A percentile compares a stretch with the other conserved stretches of the same genome.
Conservation (phyloP, 2,797 vertebrate genomes). For the Aulostomus chinensis region DNA sequence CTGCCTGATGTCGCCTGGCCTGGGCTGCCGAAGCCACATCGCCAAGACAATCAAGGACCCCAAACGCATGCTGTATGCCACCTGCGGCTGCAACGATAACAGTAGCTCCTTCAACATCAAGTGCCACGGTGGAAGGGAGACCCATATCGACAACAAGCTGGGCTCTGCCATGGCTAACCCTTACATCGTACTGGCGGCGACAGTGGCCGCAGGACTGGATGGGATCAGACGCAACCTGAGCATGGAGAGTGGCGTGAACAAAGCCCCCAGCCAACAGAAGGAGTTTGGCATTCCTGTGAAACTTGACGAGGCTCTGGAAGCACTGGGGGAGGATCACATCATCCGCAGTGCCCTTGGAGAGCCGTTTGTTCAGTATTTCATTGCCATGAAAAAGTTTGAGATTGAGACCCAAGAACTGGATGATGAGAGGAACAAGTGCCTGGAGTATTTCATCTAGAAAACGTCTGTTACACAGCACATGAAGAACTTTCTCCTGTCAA, state of each 20-base stretch:
- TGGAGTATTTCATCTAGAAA: conserved; percentile 93
- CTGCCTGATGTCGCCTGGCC: conserved; percentile 89
- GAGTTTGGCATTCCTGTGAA: conserved; percentile 84
- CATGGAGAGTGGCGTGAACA: conserved; percentile 59
- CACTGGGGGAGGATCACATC: conserved; percentile 82
- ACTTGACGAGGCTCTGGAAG: conserved; percentile 87
- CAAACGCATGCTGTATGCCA: conserved; percentile 80
- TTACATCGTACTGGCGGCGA: conserved; percentile 90
- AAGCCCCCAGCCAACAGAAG: conserved; percentile 67
- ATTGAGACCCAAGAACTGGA: conserved; percentile 91
- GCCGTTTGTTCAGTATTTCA: conserved; percentile 90
- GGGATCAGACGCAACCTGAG: conserved; percentile 82
- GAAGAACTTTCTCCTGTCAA: not conserved
- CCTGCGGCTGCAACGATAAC: conserved; percentile 89
- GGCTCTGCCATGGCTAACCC: conserved; percentile 93
- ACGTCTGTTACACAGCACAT: not conserved
- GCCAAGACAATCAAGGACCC: conserved; percentile 82
- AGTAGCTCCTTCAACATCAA: conserved; percentile 91
- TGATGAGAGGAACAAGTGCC: conserved; percentile 88
- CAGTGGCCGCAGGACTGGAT: conserved; percentile 89
- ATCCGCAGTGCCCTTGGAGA: conserved; percentile 87
- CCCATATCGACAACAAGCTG: conserved; percentile 89
- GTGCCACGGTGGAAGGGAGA: conserved; percentile 84
- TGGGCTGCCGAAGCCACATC: conserved; percentile 84
- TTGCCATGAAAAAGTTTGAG: conserved; percentile 93